phyloP scores from a whole-genome alignment of 1,140 invertebrate genomes.

The Dryas iulia region DNA sequence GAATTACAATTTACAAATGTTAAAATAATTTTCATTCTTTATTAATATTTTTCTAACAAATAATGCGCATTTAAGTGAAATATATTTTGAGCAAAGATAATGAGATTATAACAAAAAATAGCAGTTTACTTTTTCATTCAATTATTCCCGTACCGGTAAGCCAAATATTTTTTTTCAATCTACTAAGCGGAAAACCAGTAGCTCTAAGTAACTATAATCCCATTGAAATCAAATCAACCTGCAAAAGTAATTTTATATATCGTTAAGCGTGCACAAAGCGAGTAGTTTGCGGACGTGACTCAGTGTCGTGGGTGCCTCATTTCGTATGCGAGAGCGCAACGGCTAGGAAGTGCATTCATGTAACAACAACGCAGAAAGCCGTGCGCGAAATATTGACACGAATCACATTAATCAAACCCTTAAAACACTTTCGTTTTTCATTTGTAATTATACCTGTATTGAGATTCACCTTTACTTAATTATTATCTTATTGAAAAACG shows the following conservation, averaged over 20 bases:
- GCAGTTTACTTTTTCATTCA: too few relatives aligned
- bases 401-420: conserved; percentile 13
- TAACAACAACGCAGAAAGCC: conserved; percentile 39
- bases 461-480: not conserved
- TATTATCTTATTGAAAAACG: not conserved
- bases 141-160: not conserved
- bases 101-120: too few relatives aligned
- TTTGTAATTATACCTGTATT: not conserved
- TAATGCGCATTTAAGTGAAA: too few relatives aligned
- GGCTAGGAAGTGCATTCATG: conserved; percentile 66
- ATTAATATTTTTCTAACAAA: too few relatives aligned
- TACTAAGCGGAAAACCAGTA: not conserved
- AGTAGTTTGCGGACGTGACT: conserved; percentile 46
- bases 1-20: too few relatives aligned
- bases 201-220: not conserved
- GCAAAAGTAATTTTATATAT: conserved; percentile 17
- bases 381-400: conserved; percentile 35
- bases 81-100: too few relatives aligned
- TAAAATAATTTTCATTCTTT: too few relatives aligned
- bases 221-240: conserved; percentile 14
- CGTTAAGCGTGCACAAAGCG: conserved; percentile 18
- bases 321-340: conserved; percentile 58
- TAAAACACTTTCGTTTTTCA: conserved; percentile 24
- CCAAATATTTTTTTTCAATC: not conserved
- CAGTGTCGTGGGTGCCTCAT: conserved; percentile 56